Evolutionary conservation across 2,888 invertebrate species (phyloP), one percentile per base, ranked within the genome.

Genomic region (Parnassius smintheus): DNA sequence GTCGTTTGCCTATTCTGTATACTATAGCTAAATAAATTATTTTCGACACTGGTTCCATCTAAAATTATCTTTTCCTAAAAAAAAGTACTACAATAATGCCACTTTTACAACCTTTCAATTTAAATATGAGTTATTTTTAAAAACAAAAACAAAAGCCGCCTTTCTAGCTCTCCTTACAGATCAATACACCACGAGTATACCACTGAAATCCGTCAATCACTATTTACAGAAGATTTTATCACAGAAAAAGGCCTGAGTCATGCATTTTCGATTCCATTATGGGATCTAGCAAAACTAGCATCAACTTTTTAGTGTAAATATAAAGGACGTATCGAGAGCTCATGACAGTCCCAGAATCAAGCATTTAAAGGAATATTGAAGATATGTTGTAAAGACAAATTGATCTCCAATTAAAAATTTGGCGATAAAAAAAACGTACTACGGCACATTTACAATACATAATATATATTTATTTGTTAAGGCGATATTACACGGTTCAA

Each of bases 191-290:
- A 13, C 9, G 13, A 18, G 46, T 58, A 50, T 48, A 52, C 50
- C 35, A 62, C 44, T 7, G 22, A 50, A 35, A 58, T 35, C 7
- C 7, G 49, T 44, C 49, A 58, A 54, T 13, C 52, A 57, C 53
- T 62, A 63, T 63, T 59, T 63, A 63, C 62, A 60, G 48, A 63
- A 59, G 25, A 45, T 52, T 62, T 58, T 62, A 59, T 59, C 63
- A 63, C 59, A 63, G 63, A 48, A 63, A 63, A 42, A 51, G 51
- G 51, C 59, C 59, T 25, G 41, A 18, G 48, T 22, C 48, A 41
- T 51, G 12, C 35, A 48, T 12, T 9, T 46, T 4, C 35, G 22
- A 11, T 53, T 48, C 9, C 45, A 44, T 35, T 25, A 51, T 25
- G 35, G 25, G 51, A 51, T 51, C 35, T 9, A 10, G 35, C n/a